Percentiles rank a stretch among this genome's conserved stretches.
Conservation (phyloP, 1,140 invertebrate species). For the Colletes latitarsis region DNA sequence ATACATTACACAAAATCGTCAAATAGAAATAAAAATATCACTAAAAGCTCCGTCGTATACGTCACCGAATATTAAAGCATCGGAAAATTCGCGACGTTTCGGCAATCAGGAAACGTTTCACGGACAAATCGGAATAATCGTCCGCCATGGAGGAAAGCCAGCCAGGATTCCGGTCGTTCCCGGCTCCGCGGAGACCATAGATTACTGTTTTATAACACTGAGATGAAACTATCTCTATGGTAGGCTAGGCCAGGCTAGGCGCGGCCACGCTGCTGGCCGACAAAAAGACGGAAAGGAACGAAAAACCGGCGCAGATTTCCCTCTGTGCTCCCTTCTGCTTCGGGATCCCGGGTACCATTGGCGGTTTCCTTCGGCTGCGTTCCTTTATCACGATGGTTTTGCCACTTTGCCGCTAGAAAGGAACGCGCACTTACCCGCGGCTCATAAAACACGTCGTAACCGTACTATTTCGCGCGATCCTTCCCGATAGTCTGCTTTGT, state of each 20-base stretch:
- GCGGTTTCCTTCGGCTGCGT: constrained; percentile 51
- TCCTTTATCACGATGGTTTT: constrained; percentile 72
- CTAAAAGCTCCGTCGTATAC: too few relatives aligned
- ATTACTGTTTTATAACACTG: constrained; percentile 54
- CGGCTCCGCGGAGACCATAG: constrained; percentile 57
- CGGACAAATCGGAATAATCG: constrained; percentile 17
- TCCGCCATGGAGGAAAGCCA: constrained; percentile 37
- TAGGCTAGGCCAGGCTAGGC: constrained; percentile 33
- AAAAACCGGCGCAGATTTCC: constrained; percentile 56
- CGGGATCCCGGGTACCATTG: constrained; percentile 29
- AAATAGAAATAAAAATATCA: too few relatives aligned
- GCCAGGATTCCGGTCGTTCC: constrained; percentile 53
- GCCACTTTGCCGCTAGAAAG: constrained; percentile 68
- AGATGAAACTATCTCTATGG: constrained; percentile 50
- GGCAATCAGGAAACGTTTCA: too few relatives aligned
- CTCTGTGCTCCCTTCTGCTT: constrained; percentile 32
- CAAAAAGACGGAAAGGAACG: constrained; percentile 30
- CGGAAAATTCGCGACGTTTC: too few relatives aligned
- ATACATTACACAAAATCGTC: too few relatives aligned
- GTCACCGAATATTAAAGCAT: too few relatives aligned
- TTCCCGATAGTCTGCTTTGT: constrained; percentile 19
- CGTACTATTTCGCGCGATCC: constrained; percentile 58
- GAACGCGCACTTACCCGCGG: constrained; percentile 62
- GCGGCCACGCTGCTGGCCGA: constrained; percentile 27
- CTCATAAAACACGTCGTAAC: constrained; percentile 70